These are phyloP conservation scores for Xerus rutilus DNA, from an alignment of 2,797 vertebrate genomes.

Conservation along the genomic window DNA sequence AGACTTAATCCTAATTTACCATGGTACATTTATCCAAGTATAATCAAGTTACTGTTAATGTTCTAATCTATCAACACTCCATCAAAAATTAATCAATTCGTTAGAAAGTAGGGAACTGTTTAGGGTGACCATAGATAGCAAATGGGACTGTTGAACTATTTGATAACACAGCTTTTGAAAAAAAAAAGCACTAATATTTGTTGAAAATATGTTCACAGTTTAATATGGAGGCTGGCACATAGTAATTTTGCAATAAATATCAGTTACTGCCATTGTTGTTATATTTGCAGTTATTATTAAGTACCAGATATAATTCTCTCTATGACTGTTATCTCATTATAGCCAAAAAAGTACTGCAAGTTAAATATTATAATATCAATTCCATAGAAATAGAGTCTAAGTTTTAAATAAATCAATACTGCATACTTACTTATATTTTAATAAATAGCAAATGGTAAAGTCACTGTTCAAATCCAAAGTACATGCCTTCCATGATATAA, in stretches of 20 bases:
- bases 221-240: background rate
- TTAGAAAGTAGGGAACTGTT: background rate
- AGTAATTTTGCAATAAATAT: background rate
- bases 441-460: background rate
- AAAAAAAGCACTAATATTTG: conserved; percentile 15
- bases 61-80: background rate
- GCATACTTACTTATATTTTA: conserved; percentile 18
- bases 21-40: background rate
- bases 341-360: background rate
- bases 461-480: background rate
- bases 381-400: background rate
- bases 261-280: conserved; percentile 27
- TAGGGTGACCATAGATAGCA: background rate
- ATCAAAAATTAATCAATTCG: background rate
- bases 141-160: background rate
- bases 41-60: background rate
- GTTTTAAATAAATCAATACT: background rate
- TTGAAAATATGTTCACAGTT: conserved; percentile 3
- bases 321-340: background rate
- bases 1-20: background rate
- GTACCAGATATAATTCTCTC: background rate
- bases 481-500: background rate
- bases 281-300: background rate
- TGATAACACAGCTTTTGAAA: background rate
- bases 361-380: background rate